These are phyloP conservation scores for Panthera leo DNA, from an alignment of 2,113 vertebrate species.

Conservation along the genomic window DNA sequence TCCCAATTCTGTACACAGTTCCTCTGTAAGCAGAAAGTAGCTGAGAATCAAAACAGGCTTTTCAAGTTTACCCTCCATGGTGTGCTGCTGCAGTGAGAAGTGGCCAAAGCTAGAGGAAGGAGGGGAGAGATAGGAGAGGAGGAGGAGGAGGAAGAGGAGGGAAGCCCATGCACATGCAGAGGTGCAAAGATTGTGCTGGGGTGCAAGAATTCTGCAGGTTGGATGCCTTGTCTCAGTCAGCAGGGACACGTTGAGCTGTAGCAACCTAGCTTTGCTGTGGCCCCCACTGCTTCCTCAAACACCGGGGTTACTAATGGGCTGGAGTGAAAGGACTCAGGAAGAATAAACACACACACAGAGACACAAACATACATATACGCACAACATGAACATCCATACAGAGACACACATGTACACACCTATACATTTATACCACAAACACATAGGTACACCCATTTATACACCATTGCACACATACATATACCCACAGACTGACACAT, in stretches of 20 bases:
- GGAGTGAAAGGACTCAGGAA: background rate
- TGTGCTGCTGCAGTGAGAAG: background rate
- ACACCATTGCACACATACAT: background rate
- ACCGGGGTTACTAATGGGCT: background rate
- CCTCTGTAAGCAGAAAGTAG: background rate
- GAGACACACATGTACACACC: background rate
- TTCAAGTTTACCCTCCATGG: too few species aligned
- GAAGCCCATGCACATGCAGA: background rate
- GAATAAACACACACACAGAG: background rate
- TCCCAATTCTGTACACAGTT: background rate
- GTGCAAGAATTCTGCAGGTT: background rate
- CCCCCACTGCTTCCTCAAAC: background rate
- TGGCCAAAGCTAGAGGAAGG: background rate
- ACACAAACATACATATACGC: background rate
- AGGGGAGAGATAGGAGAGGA: background rate
- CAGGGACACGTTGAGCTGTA: background rate
- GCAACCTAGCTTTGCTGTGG: background rate
- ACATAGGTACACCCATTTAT: background rate
- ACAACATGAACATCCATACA: background rate
- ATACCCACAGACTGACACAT: background rate
- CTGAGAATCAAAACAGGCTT: background rate
- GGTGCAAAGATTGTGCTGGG: background rate
- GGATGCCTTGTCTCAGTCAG: background rate
- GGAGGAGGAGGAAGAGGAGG: background rate
- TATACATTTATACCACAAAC: background rate